Evolutionary conservation across 2,797 vertebrate species (phyloP).

Genomic region (Taenioides sp.): DNA sequence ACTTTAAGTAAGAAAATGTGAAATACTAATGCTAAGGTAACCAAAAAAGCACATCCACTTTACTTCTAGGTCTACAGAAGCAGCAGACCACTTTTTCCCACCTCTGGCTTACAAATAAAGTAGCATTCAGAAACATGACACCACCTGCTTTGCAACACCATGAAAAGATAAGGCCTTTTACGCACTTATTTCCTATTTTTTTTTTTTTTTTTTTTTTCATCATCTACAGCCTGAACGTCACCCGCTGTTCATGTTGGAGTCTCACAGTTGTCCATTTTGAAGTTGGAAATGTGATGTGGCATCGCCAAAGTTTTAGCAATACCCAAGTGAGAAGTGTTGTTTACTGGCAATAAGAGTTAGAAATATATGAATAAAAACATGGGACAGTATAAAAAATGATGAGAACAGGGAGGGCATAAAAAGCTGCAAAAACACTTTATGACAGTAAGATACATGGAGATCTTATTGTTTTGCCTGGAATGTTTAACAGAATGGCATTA

Average conservation of each 20-base stretch:
- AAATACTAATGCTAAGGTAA: neutral
- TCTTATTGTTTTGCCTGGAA: no score
- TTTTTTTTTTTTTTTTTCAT: neutral
- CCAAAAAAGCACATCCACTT: neutral
- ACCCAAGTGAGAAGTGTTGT: neutral
- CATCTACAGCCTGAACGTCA: neutral
- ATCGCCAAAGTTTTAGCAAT: constrained; percentile 10
- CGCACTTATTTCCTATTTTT: neutral
- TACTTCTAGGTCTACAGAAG: neutral
- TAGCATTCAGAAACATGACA: neutral
- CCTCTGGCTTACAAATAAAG: neutral
- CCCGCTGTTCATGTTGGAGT: neutral
- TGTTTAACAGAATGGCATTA: no score
- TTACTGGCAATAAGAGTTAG: neutral
- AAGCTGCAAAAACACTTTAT: no score
- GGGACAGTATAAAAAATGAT: neutral
- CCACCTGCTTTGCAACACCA: neutral
- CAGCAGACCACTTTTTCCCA: neutral
- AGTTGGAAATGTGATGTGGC: constrained; percentile 29
- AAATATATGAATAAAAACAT: neutral
- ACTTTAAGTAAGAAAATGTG: neutral
- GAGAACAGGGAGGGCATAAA: no score
- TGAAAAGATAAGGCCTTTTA: neutral
- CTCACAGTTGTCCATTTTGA: neutral
- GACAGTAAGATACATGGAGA: no score